Percentiles rank a stretch among this genome's conserved stretches.
Conservation (phyloP, 2,797 vertebrate species). For the Cetoscarus ocellatus region DNA sequence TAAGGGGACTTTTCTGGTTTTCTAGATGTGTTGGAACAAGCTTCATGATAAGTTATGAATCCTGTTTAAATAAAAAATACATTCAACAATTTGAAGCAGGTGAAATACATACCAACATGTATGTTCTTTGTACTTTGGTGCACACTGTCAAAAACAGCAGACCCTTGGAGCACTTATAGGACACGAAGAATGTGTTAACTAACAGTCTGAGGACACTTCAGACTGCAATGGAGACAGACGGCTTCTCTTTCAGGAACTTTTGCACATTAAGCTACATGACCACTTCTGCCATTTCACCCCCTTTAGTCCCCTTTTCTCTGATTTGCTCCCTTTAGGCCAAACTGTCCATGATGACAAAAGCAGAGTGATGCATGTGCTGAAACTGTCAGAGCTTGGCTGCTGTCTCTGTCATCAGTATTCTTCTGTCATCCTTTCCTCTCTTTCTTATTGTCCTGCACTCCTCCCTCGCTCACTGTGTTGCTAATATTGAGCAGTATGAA, state of each 20-base stretch:
- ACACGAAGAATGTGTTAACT: constrained; percentile 24
- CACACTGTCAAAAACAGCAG: not conserved
- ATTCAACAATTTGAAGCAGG: too few relatives aligned
- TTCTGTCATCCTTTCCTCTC: constrained; percentile 36
- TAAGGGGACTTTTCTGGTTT: too few relatives aligned
- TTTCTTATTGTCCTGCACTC: constrained; percentile 14
- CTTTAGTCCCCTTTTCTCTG: constrained; percentile 7
- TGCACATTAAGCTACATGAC: constrained; percentile 6
- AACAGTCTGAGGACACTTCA: not conserved
- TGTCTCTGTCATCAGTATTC: constrained; percentile 56
- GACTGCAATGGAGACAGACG: constrained; percentile 30
- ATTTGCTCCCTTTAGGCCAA: constrained; percentile 35
- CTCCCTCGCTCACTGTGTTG: constrained; percentile 28
- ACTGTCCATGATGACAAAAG: constrained; percentile 37
- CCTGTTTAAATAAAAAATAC: too few relatives aligned
- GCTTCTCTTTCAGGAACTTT: constrained; percentile 10
- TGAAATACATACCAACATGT: too few relatives aligned
- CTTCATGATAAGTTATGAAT: too few relatives aligned
- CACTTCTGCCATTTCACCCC: constrained; percentile 4
- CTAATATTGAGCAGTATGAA: constrained; percentile 55
- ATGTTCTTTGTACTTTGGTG: not conserved
- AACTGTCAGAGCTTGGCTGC: constrained; percentile 43
- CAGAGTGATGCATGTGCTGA: constrained; percentile 32
- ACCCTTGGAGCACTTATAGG: not conserved
- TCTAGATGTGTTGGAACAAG: too few relatives aligned